Base-by-base conservation (phyloP, 2,797 vertebrate species). In the Gephyroberyx darwinii region DNA sequence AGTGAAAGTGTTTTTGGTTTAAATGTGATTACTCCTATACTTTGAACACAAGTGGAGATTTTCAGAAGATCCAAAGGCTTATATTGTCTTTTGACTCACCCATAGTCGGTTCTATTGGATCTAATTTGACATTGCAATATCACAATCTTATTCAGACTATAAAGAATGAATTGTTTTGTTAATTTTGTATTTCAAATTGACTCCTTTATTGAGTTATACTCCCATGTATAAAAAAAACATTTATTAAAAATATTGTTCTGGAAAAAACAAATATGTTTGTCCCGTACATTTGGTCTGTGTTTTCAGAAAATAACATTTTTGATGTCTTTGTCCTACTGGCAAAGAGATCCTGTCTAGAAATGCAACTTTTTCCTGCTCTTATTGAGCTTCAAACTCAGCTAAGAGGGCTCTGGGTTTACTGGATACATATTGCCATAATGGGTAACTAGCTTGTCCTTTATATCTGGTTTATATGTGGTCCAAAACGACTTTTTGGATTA, bases 181-280 rank as follows among this genome's bases (percentile, higher is more conserved):
- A 83, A 81, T 80, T 59, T 4, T 66, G 22, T 77, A 74, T 81
- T 41, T 74, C 16, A 71, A 70, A 75, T 77, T 52, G 1, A 45
- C 33, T 43, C 67, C 19, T 53, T 31, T 68, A 30, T 70, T 48
- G 48, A 65, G 55, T 78, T 54, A 22, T 62, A 58, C 74, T 47
- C 57, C 35, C 80, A 41, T 43, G 13, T 43, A 59, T 35, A 16
- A 53, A 53, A 16, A 26, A 53, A 53, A 53, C 45, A 47, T 26
- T 30, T 5, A 30, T 55, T 55, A 55, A 30, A 26, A 41, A 41
- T 9, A 10, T 41, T 41, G 39, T 41, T 41, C 39, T 41, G 39
- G 39, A 41, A 41, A 41, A 41, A 41, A 41, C 10, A 0, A 35
- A 10, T 37, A 37, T 41, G 9, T 26, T 5, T 53, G 22, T 55